Conservation (phyloP, 1,140 invertebrate species). For the Hyles vespertilio region DNA sequence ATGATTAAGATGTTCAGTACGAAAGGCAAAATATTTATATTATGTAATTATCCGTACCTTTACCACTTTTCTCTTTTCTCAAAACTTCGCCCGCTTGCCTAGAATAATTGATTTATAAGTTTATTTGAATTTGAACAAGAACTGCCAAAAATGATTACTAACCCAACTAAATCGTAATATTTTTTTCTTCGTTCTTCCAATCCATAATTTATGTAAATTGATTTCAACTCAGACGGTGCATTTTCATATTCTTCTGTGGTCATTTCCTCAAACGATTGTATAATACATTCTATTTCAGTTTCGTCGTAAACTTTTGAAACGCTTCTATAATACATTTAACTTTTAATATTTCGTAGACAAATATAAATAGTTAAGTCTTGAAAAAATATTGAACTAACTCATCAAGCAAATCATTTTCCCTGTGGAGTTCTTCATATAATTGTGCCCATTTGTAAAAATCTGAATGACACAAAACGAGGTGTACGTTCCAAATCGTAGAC, state of each 20-base stretch:
- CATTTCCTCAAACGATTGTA: constrained; percentile 49
- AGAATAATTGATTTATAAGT: constrained; percentile 3
- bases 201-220: constrained; percentile 45
- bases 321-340: constrained; percentile 15
- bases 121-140: too few relatives aligned
- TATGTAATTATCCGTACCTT: constrained; percentile 6
- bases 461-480: constrained; percentile 55
- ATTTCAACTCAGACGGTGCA: constrained; percentile 41
- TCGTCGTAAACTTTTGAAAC: constrained; percentile 45
- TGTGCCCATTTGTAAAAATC: constrained; percentile 58
- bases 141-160: neutral
- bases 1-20: neutral
- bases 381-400: constrained; percentile 35
- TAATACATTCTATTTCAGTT: constrained; percentile 49
- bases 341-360: too few relatives aligned
- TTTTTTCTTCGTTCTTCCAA: constrained; percentile 48
- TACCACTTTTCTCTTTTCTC: constrained; percentile 16
- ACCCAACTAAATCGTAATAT: constrained; percentile 40
- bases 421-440: constrained; percentile 44
- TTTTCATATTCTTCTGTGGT: constrained; percentile 51
- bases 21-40: too few relatives aligned
- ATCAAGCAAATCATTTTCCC: constrained; percentile 39
- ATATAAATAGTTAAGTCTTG: too few relatives aligned
- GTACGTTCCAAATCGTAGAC: constrained; percentile 44
- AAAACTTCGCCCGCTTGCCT: constrained; percentile 11